Conservation (phyloP, 2,113 vertebrate genomes). For the Polypterus bichir region DNA sequence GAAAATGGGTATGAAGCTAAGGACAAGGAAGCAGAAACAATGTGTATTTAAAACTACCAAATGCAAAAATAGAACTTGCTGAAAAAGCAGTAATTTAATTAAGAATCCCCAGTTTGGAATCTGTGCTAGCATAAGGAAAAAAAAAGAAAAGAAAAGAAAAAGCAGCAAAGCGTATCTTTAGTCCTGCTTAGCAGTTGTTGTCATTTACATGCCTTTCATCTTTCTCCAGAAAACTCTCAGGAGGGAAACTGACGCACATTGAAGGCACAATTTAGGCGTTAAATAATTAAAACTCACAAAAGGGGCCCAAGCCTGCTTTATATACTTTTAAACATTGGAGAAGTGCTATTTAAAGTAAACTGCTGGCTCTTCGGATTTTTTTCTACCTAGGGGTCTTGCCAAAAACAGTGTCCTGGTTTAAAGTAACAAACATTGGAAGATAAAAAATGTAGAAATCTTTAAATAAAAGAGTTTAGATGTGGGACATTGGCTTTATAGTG, state of each 20-base stretch:
- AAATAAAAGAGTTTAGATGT: no score
- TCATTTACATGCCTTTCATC: slow-evolving; percentile 26
- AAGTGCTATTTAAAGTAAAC: slow-evolving; percentile 8
- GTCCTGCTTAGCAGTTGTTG: slow-evolving; percentile 17
- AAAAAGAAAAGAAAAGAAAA: no score
- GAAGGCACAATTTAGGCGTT: slow-evolving; percentile 17
- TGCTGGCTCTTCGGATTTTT: neutral
- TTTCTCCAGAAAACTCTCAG: slow-evolving; percentile 10
- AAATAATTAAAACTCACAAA: slow-evolving; percentile 24
- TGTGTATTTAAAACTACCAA: slow-evolving; percentile 8
- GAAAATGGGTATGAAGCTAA: slow-evolving; percentile 1
- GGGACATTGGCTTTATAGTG: no score
- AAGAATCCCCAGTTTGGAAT: neutral
- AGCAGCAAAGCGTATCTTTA: neutral
- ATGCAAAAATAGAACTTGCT: slow-evolving; percentile 12
- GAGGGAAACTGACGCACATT: slow-evolving; percentile 9
- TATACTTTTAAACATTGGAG: slow-evolving; percentile 15
- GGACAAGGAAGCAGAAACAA: slow-evolving; percentile 13
- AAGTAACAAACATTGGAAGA: no score
- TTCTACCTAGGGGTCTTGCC: no score
- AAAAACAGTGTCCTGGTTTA: no score
- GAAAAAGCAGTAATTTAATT: slow-evolving; percentile 18
- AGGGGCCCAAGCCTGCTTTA: slow-evolving; percentile 8
- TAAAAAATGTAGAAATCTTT: no score
- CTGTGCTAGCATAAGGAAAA: neutral